Evolutionary conservation across 2,888 invertebrate species (phyloP), one percentile per base, ranked within the genome.

Genomic region (Trachelus iudaicus): DNA sequence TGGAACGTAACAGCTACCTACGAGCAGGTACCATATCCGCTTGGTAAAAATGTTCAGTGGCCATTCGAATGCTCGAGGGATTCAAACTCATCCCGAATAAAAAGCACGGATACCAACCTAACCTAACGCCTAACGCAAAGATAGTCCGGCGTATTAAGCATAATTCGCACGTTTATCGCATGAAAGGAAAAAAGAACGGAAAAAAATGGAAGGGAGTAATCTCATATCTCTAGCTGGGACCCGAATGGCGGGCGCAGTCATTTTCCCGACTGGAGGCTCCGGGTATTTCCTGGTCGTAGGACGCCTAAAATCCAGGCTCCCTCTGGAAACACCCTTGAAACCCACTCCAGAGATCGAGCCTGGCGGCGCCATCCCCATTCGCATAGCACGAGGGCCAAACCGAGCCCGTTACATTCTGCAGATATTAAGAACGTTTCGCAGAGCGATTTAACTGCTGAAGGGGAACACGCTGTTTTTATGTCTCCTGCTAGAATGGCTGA

Each of bases 111-210:
- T 40, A 40, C 15, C 40, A 40, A 40, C 40, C 40, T 40, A 40
- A 40, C 40, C 40, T 40, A 40, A 40, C 15, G 76, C 40, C 40
- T 40, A 40, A 40, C 15, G 76, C 71, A 23, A 73, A 37, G 76
- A 71, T 34, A 71, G 68, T 69, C 15, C 31, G n/a, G 73, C 31
- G 71, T 84, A 88, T 88, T 85, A 85, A 85, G 81, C 83, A 86
- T 86, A 87, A 88, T 87, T 88, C 84, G 84, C 81, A 76, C 88
- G 85, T 87, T 88, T 88, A 88, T 88, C 88, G 88, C 85, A 79
- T 11, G 75, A 35, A 56, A 76, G 76, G 30, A 56, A 30, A n/a
- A 34, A 31, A 56, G 15, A 33, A 56, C 3, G 15, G 13, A 33
- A 33, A 76, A 68, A 73, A 68, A 69, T 13, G 40, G 15, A 40